Conservation (phyloP, 2,797 vertebrate species). For the Mycteria americana region DNA sequence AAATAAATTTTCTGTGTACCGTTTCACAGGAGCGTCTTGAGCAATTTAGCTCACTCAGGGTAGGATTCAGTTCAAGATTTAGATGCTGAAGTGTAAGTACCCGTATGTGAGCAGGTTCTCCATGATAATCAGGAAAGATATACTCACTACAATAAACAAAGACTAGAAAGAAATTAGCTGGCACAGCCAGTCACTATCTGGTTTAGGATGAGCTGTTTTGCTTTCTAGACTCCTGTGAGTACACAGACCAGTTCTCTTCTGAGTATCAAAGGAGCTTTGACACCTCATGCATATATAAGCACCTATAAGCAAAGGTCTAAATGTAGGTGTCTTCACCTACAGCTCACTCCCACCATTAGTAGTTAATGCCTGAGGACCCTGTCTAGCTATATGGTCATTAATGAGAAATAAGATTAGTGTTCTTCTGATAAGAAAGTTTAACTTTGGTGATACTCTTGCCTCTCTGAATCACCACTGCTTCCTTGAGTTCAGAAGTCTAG, state of each 20-base stretch:
- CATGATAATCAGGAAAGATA: not conserved
- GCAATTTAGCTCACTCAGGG: not conserved
- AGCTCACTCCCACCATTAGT: not conserved
- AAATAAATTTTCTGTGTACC: not conserved
- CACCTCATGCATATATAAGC: not conserved
- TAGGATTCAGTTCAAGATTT: not conserved
- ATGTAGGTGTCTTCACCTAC: not conserved
- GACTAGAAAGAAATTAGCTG: not conserved
- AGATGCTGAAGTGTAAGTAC: not conserved
- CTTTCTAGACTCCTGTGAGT: not conserved
- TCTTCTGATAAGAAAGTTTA: not conserved
- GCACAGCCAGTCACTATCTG: not conserved
- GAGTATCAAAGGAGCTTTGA: not conserved
- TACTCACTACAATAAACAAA: not conserved
- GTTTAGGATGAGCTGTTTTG: not conserved
- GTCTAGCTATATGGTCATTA: not conserved
- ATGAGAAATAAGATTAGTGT: fast-evolving
- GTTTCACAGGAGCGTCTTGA: not conserved
- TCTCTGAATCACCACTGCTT: not conserved
- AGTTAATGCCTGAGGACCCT: not conserved
- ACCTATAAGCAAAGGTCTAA: not conserved
- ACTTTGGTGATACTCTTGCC: not conserved
- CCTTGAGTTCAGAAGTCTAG: not conserved
- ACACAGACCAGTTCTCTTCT: not conserved
- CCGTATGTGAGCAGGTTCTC: not conserved